phyloP scores from a whole-genome alignment of 2,797 vertebrate species.

The Streptopelia turtur region DNA sequence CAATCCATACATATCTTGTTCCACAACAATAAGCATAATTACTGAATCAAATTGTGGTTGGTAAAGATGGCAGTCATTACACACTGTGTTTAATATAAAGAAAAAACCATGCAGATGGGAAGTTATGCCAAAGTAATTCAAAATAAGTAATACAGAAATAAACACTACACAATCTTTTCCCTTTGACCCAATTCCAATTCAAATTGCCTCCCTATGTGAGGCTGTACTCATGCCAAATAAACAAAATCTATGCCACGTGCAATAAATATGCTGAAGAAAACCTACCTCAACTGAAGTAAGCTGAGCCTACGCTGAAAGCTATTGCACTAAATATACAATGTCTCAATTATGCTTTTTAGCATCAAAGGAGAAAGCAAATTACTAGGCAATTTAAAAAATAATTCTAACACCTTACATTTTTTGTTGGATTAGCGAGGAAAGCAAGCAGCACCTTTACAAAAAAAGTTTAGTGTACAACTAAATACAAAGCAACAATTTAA shows the following conservation, averaged over 20 bases:
- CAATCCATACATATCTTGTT: not conserved
- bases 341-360: not conserved
- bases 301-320: not conserved
- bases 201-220: not conserved
- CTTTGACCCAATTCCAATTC: not conserved
- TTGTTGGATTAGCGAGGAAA: not conserved
- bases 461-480: not conserved
- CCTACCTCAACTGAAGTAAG: not conserved
- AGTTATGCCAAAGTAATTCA: not conserved
- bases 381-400: not conserved
- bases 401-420: not conserved
- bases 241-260: not conserved
- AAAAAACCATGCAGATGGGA: not conserved
- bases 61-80: not conserved
- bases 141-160: not conserved
- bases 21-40: not conserved
- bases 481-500: not conserved
- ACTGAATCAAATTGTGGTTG: not conserved
- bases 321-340: constrained; percentile 7
- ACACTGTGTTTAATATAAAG: not conserved
- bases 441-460: not conserved
- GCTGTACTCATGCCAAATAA: not conserved
- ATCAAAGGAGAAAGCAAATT: constrained; percentile 50
- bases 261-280: constrained; percentile 4
- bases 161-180: not conserved